Evolutionary conservation across 2,113 vertebrate genomes (phyloP).

Genomic region (Dryoscopus gambensis): DNA sequence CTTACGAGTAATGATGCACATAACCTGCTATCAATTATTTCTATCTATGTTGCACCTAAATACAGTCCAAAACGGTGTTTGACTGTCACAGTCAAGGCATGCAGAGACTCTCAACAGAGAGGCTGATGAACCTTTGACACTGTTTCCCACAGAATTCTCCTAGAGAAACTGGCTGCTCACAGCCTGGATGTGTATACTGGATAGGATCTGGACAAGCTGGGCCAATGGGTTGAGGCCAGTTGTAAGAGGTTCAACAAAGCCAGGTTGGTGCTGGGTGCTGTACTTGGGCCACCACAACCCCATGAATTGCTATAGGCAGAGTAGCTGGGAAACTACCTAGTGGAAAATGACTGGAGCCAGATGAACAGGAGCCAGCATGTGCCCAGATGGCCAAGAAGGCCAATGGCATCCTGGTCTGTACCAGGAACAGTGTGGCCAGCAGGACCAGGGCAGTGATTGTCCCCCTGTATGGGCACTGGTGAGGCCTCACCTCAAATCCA

Average conservation of each 20-base stretch:
- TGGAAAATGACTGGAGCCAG: background rate
- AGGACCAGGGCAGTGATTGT: background rate
- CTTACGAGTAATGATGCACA: background rate
- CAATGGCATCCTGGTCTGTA: background rate
- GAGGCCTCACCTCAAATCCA: background rate
- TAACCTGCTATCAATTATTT: background rate
- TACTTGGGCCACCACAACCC: background rate
- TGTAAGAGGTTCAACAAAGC: background rate
- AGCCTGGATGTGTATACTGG: background rate
- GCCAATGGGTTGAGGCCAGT: background rate
- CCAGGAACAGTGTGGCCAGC: background rate
- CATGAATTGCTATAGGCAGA: background rate
- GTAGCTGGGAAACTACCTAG: background rate
- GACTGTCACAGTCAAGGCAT: background rate
- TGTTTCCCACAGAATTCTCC: background rate
- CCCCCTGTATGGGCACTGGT: background rate
- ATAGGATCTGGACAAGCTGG: background rate
- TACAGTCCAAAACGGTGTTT: background rate
- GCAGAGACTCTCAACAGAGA: background rate
- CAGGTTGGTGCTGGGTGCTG: background rate
- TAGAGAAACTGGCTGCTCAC: background rate
- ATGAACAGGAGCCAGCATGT: background rate
- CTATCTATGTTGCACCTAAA: background rate
- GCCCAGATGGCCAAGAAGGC: background rate
- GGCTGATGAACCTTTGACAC: background rate